Conservation (phyloP, 2,888 invertebrate species). For the Tyria jacobaeae region DNA sequence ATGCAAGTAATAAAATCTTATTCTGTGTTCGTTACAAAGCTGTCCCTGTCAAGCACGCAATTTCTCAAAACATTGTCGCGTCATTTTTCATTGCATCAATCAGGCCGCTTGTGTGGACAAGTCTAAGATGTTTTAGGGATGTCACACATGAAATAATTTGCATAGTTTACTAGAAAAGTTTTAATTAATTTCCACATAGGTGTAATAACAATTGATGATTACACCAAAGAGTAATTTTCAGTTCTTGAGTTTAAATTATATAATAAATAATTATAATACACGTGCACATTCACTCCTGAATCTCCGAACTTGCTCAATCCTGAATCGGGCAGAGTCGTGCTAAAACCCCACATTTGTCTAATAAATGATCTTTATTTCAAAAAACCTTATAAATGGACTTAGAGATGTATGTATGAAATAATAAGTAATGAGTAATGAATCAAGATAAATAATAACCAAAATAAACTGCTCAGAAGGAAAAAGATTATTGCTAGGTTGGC, state of each 20-base stretch:
- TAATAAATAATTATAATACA: neutral
- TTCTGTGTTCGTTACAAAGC: slow-evolving; percentile 70
- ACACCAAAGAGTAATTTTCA: neutral
- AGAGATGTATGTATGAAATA: neutral
- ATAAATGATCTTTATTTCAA: neutral
- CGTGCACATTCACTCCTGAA: neutral
- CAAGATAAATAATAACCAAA: neutral
- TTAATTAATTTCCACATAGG: neutral
- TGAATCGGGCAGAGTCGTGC: too few species aligned
- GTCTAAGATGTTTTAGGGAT: slow-evolving; percentile 64
- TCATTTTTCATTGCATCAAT: slow-evolving; percentile 86
- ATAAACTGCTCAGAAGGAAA: neutral
- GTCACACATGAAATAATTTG: slow-evolving; percentile 48
- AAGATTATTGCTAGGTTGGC: too few species aligned
- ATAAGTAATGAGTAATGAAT: neutral
- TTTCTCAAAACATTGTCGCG: slow-evolving; percentile 85
- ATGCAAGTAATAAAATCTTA: slow-evolving; percentile 83
- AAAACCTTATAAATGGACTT: neutral
- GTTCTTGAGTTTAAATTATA: neutral
- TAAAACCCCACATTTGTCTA: neutral
- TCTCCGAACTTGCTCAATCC: neutral
- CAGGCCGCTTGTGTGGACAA: slow-evolving; percentile 70
- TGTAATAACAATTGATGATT: neutral
- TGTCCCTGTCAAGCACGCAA: slow-evolving; percentile 73
- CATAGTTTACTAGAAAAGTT: neutral